A percentile compares a stretch with the other conserved stretches of the same genome.
Conservation (phyloP, 2,797 vertebrate species). For the Salmo trutta region DNA sequence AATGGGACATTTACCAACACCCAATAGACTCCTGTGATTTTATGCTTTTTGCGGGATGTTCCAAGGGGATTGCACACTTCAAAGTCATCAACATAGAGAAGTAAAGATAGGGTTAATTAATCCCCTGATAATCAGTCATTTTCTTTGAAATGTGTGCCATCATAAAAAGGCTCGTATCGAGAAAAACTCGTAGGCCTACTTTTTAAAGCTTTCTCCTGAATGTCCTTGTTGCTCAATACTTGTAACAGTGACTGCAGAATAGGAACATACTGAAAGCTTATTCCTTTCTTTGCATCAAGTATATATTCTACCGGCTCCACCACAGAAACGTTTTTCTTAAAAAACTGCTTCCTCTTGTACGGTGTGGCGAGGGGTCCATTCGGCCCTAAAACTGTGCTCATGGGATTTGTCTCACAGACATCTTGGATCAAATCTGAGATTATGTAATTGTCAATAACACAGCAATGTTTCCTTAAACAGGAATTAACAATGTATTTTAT, state of each 20-base stretch:
- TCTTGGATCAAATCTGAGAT: background rate
- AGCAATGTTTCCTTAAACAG: background rate
- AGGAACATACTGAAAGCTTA: too few relatives aligned
- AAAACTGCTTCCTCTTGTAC: background rate
- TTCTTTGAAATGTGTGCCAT: slow-evolving; percentile 14
- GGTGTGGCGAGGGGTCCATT: background rate
- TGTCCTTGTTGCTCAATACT: too few relatives aligned
- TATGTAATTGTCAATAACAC: background rate
- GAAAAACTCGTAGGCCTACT: background rate
- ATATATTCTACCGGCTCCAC: too few relatives aligned
- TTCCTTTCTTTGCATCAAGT: too few relatives aligned
- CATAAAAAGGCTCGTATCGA: slow-evolving; percentile 4
- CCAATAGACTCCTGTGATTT: slow-evolving; percentile 34
- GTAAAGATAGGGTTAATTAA: slow-evolving; percentile 19
- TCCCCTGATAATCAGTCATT: background rate
- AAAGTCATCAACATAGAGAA: slow-evolving; percentile 40
- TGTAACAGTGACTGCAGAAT: too few relatives aligned
- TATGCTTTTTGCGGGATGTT: background rate
- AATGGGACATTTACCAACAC: slow-evolving; percentile 31
- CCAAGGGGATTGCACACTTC: slow-evolving; percentile 18
- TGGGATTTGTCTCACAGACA: background rate
- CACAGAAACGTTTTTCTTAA: too few relatives aligned
- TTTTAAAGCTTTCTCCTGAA: too few relatives aligned
- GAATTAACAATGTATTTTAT: background rate
- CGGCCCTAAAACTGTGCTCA: background rate